Base-by-base conservation (phyloP, 2,888 invertebrate species). In the Leptopterna dolabrata region DNA sequence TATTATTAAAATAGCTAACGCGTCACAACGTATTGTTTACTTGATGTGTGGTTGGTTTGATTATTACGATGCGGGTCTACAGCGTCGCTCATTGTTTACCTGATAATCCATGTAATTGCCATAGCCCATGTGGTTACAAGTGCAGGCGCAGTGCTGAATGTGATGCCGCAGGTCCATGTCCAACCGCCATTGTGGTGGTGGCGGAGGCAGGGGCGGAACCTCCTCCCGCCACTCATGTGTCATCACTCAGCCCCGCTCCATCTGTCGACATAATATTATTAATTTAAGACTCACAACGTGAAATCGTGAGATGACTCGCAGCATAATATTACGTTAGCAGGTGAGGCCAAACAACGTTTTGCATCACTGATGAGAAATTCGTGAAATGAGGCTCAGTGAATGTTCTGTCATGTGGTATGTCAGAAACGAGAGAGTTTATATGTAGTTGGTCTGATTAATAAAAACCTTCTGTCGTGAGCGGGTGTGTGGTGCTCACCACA, bases 121-220 rank as follows among this genome's bases (percentile, higher is more conserved):
- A 93, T 96, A 97, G 92, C 97, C 97, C 96, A 97, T 96, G 94
- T 97, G 97, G 94, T 97, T 96, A 94, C 97, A 97, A 91, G 96
- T 95, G 93, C 97, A 97, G 91, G 96, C 95, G 93, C 97, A 97
- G 92, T 95, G 95, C 93, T 96, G 96, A 92, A 97, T 97, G 94
- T 97, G 97, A 92, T 95, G 95, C 92, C 96, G 94, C 92, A 97
- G 94, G 93, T 97, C 97, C 92, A 96, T 94, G 92, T 96, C 96
- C 91, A 96, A 93, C 92, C 95, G 94, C 93, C 93, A 93, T 93
- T 93, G 93, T 92, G 92, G 92, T 13, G 88, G 88, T 73, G 89
- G 88, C 85, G 89, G 90, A 82, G 89, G 89, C 80, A 89, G 87
- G 83, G 87, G 88, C 88, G 91, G 90, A 91, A 91, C 91, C 92